phyloP scores from a whole-genome alignment of 2,113 vertebrate genomes.

The Pagrus major region DNA sequence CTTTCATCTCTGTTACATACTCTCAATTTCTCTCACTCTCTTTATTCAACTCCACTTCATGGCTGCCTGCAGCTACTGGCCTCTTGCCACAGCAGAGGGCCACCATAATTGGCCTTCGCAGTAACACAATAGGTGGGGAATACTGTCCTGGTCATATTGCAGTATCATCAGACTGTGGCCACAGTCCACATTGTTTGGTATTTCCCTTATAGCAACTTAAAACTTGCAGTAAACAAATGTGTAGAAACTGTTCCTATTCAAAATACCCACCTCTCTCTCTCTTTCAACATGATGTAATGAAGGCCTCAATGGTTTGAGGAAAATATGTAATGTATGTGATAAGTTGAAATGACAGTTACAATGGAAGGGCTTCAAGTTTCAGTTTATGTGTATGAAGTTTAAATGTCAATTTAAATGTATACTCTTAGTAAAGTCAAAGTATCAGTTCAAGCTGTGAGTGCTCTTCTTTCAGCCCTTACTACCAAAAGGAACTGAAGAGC shows the following conservation, averaged over 20 bases:
- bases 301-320: not conserved
- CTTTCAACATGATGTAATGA: not conserved
- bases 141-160: constrained; percentile 10
- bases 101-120: constrained; percentile 50
- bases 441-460: not conserved
- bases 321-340: not conserved
- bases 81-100: constrained; percentile 36
- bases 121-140: constrained; percentile 36
- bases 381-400: not conserved
- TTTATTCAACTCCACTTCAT: constrained; percentile 56
- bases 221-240: not conserved
- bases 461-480: not conserved
- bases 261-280: not conserved
- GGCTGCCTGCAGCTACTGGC: constrained; percentile 60
- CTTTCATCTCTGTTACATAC: constrained; percentile 71
- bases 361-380: not conserved
- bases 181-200: not conserved
- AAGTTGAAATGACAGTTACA: not conserved
- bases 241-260: not conserved
- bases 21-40: constrained; percentile 49
- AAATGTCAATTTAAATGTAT: not conserved
- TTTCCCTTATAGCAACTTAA: not conserved
- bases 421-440: not conserved
- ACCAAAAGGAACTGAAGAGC: not conserved
- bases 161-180: not conserved